A percentile compares a stretch with the other conserved stretches of the same genome.
Conservation (phyloP, 1,140 invertebrate species). For the Delia radicum region DNA sequence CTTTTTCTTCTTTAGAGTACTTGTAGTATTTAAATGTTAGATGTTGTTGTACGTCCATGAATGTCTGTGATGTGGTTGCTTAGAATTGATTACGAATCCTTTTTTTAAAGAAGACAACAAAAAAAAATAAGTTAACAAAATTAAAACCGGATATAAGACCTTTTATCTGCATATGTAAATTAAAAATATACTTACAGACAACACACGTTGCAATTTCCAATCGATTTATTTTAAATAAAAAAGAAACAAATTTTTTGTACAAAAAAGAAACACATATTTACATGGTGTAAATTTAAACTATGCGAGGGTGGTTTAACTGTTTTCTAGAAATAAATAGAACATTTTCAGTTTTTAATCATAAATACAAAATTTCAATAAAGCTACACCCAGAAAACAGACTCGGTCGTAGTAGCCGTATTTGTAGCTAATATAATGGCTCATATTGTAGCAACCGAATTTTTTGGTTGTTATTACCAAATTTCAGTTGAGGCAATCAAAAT, state of each 20-base stretch:
- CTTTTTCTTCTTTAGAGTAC: neutral
- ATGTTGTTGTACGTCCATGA: neutral
- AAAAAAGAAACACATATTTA: neutral
- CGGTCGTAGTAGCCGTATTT: too few relatives aligned
- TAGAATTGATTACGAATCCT: constrained; percentile 20
- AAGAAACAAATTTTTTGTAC: neutral
- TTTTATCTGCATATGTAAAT: neutral
- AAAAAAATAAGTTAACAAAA: constrained; percentile 8
- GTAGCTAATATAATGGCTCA: too few relatives aligned
- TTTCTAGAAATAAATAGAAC: too few relatives aligned
- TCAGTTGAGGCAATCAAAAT: too few relatives aligned
- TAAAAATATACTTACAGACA: neutral
- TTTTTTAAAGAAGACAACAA: neutral
- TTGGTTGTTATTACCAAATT: too few relatives aligned
- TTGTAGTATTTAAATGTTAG: neutral
- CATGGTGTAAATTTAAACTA: neutral
- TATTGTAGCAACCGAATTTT: too few relatives aligned
- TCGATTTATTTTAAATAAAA: constrained; percentile 14
- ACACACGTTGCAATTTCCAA: constrained; percentile 1
- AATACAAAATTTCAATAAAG: too few relatives aligned
- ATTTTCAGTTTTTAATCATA: too few relatives aligned
- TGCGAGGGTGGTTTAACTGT: neutral
- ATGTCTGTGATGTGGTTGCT: constrained; percentile 19
- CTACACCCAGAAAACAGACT: too few relatives aligned
- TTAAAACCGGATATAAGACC: constrained; percentile 13